phyloP scores from a whole-genome alignment of 2,888 invertebrate species.

The Melieria crassipennis region DNA sequence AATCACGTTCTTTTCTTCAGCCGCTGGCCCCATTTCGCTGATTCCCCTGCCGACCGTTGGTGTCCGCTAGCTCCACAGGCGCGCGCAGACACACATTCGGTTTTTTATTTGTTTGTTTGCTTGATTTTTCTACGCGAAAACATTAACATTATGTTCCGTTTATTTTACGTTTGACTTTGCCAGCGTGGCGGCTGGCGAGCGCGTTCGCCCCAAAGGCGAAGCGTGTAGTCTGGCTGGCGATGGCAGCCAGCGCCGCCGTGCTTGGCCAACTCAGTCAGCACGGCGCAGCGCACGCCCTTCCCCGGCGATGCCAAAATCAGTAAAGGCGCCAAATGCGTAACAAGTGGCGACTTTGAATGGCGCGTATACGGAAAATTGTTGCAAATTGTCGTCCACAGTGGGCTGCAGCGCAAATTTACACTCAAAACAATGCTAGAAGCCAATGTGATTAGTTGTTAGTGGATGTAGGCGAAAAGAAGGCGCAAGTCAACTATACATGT shows the following conservation, averaged over 20 bases:
- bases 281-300: constrained; percentile 16
- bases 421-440: no score
- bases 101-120: constrained; percentile 25
- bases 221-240: background rate
- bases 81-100: background rate
- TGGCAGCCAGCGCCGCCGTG: background rate
- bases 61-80: background rate
- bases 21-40: constrained; percentile 25
- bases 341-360: constrained; percentile 51
- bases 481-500: no score
- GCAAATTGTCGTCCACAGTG: constrained; percentile 40
- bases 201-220: background rate
- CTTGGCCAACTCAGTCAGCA: constrained; percentile 2
- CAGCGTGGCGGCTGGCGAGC: constrained; percentile 33
- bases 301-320: constrained; percentile 12
- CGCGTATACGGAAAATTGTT: constrained; percentile 46
- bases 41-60: background rate
- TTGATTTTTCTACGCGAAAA: constrained; percentile 27
- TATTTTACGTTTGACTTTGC: constrained; percentile 31
- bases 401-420: no score
- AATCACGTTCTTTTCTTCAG: background rate
- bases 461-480: no score
- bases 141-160: constrained; percentile 34
- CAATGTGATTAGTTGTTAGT: no score
- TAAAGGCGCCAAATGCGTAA: constrained; percentile 57